Evolutionary conservation across 1,140 invertebrate genomes (phyloP).

Genomic region (Helicoverpa zea): DNA sequence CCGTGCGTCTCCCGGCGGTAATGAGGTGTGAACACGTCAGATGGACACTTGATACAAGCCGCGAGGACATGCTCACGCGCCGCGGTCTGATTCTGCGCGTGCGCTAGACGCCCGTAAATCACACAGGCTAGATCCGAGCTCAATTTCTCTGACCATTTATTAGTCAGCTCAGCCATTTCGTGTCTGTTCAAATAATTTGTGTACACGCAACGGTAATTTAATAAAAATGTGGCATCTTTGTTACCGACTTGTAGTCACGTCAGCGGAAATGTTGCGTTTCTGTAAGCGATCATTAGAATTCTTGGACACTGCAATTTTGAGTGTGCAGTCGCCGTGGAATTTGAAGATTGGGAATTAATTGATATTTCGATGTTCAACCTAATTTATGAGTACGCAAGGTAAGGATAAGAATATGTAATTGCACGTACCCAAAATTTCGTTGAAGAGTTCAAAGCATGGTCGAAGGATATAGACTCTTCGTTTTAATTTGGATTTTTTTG

Average conservation of each 20-base stretch:
- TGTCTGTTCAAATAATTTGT: slow-evolving; percentile 37
- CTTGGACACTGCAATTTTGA: slow-evolving; percentile 7
- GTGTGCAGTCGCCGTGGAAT: background rate
- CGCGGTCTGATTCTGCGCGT: slow-evolving; percentile 46
- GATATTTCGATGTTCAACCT: too few species aligned
- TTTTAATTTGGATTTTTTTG: too few species aligned
- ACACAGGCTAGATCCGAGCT: slow-evolving; percentile 35
- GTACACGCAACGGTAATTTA: slow-evolving; percentile 43
- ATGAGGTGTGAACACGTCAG: slow-evolving; percentile 47
- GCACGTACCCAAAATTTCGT: too few species aligned
- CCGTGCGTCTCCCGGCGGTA: slow-evolving; percentile 8
- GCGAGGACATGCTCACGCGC: slow-evolving; percentile 36
- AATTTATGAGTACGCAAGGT: too few species aligned
- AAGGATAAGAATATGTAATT: too few species aligned
- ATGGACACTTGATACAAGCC: slow-evolving; percentile 38
- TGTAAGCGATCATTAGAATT: slow-evolving; percentile 12
- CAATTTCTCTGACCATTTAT: slow-evolving; percentile 41
- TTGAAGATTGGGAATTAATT: background rate
- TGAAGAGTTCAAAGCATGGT: too few species aligned
- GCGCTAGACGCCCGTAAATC: slow-evolving; percentile 40
- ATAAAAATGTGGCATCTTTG: slow-evolving; percentile 19
- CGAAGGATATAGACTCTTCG: too few species aligned
- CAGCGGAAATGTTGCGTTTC: slow-evolving; percentile 29
- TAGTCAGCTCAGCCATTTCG: slow-evolving; percentile 25
- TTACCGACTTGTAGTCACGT: slow-evolving; percentile 34